phyloP scores from a whole-genome alignment of 2,888 invertebrate species.

The Sinelater perroti region DNA sequence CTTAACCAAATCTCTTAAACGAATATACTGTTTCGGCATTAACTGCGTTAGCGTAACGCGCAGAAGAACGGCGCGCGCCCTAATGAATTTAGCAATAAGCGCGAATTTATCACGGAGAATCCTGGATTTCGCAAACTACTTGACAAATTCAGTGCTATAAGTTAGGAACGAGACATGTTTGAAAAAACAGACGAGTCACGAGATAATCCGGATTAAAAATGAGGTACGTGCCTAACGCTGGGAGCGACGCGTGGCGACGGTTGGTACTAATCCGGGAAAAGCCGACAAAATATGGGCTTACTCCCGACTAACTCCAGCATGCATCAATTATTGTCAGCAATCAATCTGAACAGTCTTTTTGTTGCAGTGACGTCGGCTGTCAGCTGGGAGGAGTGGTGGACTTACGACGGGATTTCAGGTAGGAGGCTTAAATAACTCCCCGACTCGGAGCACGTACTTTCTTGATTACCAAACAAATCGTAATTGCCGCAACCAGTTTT shows the following conservation, averaged over 20 bases:
- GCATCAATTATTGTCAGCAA: conserved; percentile 56
- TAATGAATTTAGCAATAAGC: conserved; percentile 28
- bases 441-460: no score
- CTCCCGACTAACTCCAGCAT: conserved; percentile 49
- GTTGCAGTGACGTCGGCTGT: conserved; percentile 77
- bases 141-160: conserved; percentile 40
- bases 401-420: conserved; percentile 95
- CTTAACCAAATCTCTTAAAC: no score
- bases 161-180: conserved; percentile 41
- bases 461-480: no score
- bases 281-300: conserved; percentile 57
- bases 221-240: conserved; percentile 57
- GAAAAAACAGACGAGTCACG: conserved; percentile 52
- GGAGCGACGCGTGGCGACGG: conserved; percentile 51
- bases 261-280: conserved; percentile 53
- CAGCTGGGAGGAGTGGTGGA: conserved; percentile 97
- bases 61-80: neutral
- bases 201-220: conserved; percentile 61
- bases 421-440: no score
- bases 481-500: no score
- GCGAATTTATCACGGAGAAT: conserved; percentile 23
- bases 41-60: neutral
- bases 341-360: conserved; percentile 55
- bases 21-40: no score
- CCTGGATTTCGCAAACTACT: conserved; percentile 32